A percentile compares a stretch with the other conserved stretches of the same genome.
phyloP scores from a whole-genome alignment of 2,797 vertebrate species.

The Enteromius thamalakanensis region DNA sequence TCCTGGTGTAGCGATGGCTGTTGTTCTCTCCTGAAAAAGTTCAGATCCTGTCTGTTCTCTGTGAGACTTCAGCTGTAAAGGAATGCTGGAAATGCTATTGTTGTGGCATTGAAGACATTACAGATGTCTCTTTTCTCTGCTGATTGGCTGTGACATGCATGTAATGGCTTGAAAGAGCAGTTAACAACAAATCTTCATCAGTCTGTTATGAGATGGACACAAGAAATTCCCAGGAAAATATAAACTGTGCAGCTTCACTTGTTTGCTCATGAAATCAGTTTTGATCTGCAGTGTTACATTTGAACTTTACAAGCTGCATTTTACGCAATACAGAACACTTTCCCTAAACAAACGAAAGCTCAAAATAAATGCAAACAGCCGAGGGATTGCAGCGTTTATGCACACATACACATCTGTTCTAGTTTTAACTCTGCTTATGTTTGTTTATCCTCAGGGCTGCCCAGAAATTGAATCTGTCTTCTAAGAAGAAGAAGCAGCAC shows the following conservation, averaged over 20 bases:
- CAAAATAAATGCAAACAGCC: not conserved
- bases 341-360: conserved; percentile 1
- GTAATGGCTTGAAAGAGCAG: conserved; percentile 26
- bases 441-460: conserved; percentile 84
- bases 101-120: not conserved
- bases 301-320: not conserved
- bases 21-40: not conserved
- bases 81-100: not conserved
- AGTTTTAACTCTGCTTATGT: conserved; percentile 15
- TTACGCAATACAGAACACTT: not conserved
- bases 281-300: not conserved
- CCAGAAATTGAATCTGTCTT: conserved; percentile 95
- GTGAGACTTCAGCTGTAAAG: not conserved
- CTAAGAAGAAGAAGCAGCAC: conserved; percentile 94
- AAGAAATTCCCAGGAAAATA: not conserved
- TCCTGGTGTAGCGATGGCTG: too few relatives aligned
- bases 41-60: not conserved
- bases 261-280: conserved; percentile 6
- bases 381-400: not conserved
- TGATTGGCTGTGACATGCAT: conserved; percentile 7
- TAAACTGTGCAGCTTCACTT: not conserved
- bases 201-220: conserved; percentile 4
- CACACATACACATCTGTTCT: conserved; percentile 16
- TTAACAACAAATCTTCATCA: conserved; percentile 21
- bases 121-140: not conserved